Evolutionary conservation across 2,797 vertebrate genomes (phyloP).

Genomic region (Pseudochirops corinnae): DNA sequence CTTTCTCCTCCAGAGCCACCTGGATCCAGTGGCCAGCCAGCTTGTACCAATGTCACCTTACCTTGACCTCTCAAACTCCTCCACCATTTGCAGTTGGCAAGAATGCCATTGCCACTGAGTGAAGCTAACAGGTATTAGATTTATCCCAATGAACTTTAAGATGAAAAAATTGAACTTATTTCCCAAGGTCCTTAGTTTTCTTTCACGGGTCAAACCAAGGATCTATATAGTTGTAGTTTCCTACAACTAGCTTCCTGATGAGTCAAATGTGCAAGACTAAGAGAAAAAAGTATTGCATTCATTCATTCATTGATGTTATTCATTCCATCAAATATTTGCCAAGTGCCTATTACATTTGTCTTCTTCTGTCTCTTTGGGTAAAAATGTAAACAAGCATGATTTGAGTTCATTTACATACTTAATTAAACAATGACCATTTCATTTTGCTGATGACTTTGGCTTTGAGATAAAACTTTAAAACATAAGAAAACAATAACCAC

Average conservation of each 20-base stretch:
- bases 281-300: not conserved
- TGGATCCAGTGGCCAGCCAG: too few relatives aligned
- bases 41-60: not conserved
- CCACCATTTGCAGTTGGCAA: not conserved
- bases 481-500: not conserved
- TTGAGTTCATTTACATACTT: conserved; percentile 24
- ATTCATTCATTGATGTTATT: not conserved
- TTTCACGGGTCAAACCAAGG: not conserved
- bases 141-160: not conserved
- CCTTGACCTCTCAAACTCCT: not conserved
- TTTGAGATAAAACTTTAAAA: conserved; percentile 17
- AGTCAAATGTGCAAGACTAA: not conserved
- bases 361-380: not conserved
- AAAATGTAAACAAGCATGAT: conserved; percentile 16
- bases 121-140: not conserved
- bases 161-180: not conserved
- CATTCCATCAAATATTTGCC: not conserved
- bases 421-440: conserved; percentile 16
- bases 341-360: not conserved
- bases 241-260: not conserved
- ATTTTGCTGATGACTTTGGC: conserved; percentile 5
- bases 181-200: not conserved
- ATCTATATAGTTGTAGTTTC: not conserved
- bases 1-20: too few relatives aligned
- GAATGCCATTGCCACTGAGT: not conserved